Conservation (phyloP, 2,113 vertebrate species). For the Burhinus oedicnemus region DNA sequence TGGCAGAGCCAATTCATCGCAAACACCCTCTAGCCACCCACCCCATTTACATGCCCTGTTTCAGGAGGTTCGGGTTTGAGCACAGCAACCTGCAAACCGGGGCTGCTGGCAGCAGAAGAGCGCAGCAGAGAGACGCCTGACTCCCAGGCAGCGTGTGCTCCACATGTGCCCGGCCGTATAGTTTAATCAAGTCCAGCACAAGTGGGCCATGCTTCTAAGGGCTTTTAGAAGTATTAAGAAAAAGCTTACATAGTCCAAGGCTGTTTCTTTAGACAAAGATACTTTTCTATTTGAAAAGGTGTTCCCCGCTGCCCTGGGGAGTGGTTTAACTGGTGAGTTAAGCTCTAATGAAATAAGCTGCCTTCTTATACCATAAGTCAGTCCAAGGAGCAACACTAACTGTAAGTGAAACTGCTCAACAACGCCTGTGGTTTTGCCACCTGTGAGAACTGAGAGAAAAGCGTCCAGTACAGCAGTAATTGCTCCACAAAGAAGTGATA, state of each 20-base stretch:
- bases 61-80: neutral
- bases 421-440: neutral
- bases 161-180: neutral
- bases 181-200: neutral
- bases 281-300: neutral
- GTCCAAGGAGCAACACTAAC: neutral
- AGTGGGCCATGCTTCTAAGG: neutral
- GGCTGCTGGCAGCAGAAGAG: neutral
- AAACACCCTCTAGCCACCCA: neutral
- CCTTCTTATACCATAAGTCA: neutral
- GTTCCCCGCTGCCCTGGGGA: neutral
- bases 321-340: neutral
- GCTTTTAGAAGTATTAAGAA: neutral
- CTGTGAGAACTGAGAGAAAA: neutral
- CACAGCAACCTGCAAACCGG: neutral
- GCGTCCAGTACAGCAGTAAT: neutral
- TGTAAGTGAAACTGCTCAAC: neutral
- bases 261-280: neutral
- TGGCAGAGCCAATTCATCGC: neutral
- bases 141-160: accelerated
- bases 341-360: neutral
- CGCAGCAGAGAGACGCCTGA: neutral
- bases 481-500: neutral
- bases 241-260: neutral
- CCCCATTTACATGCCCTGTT: neutral